A percentile compares a stretch with the other conserved stretches of the same genome.
These are phyloP conservation scores for Drosophila bifasciata DNA, from an alignment of 1,140 invertebrate species.

Conservation along the genomic window DNA sequence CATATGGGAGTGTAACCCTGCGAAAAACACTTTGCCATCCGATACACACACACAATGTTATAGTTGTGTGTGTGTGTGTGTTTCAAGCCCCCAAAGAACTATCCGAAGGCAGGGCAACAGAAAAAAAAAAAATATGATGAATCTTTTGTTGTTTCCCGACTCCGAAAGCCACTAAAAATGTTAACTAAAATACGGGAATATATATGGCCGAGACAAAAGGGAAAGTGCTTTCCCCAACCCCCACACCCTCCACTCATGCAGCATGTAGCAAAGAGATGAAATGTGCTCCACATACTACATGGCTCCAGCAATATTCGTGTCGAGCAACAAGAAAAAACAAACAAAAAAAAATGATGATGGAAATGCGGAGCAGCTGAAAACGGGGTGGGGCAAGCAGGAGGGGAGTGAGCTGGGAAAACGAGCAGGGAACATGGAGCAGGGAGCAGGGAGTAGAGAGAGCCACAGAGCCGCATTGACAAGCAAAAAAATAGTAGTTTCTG, in stretches of 20 bases:
- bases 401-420: background rate
- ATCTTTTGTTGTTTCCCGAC: constrained; percentile 51
- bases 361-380: constrained; percentile 43
- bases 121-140: constrained; percentile 75
- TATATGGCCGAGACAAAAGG: constrained; percentile 55
- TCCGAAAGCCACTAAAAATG: constrained; percentile 65
- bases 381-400: constrained; percentile 11
- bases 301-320: constrained; percentile 44
- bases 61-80: no score
- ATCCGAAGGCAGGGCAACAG: constrained; percentile 9
- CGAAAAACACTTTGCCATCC: constrained; percentile 21
- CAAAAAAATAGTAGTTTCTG: constrained; percentile 27
- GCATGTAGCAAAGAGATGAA: constrained; percentile 65
- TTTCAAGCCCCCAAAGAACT: constrained; percentile 26
- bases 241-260: no score
- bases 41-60: constrained; percentile 21
- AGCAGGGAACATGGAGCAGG: background rate
- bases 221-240: constrained; percentile 50
- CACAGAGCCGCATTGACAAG: constrained; percentile 34
- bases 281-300: constrained; percentile 49
- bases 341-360: constrained; percentile 53
- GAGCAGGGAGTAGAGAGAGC: no score
- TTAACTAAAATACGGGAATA: constrained; percentile 56
- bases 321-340: constrained; percentile 14
- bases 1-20: constrained; percentile 4